A percentile compares a stretch with the other conserved stretches of the same genome.
Conservation (phyloP, 2,113 vertebrate genomes). For the Atlantisia rogersi region DNA sequence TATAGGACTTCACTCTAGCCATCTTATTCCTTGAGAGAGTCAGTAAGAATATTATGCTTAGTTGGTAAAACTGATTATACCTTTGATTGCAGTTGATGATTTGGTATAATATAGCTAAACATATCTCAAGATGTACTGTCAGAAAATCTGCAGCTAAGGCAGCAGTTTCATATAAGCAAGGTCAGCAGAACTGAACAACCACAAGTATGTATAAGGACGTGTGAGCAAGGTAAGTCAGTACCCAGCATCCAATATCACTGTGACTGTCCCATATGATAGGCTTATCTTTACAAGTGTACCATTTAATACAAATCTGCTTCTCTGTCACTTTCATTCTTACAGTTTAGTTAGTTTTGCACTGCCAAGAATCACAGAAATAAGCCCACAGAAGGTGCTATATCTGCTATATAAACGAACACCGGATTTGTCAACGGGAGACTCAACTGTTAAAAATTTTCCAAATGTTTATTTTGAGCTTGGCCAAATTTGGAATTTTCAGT, state of each 20-base stretch:
- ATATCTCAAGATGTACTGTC: background rate
- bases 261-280: background rate
- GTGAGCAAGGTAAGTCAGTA: background rate
- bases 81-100: conserved; percentile 2
- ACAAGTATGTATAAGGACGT: background rate
- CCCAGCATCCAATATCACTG: background rate
- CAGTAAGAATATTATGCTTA: background rate
- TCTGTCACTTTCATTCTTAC: background rate
- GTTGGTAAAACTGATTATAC: conserved; percentile 4
- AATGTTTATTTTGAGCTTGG: background rate
- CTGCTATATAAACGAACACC: background rate
- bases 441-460: background rate
- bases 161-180: background rate
- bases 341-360: background rate
- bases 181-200: background rate
- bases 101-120: background rate
- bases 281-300: background rate
- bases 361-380: background rate
- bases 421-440: background rate
- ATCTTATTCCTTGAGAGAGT: background rate
- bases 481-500: background rate
- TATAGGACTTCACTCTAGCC: background rate
- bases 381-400: background rate
- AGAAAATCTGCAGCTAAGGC: background rate
- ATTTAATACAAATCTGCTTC: background rate